Conservation (phyloP, 2,888 invertebrate species). For the Timandra comae region DNA sequence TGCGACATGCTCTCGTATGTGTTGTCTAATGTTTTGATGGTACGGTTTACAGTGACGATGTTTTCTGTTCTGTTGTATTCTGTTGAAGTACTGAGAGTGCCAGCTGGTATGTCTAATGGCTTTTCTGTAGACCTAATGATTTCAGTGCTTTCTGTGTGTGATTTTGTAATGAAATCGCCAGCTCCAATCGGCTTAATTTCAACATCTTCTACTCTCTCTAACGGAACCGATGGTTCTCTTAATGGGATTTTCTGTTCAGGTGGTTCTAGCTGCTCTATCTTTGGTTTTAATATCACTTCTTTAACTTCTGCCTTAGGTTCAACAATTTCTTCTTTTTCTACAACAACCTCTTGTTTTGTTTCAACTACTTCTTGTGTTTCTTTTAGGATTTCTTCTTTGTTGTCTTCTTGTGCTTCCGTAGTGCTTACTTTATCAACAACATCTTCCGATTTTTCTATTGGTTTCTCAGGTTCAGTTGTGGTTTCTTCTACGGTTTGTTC, state of each 20-base stretch:
- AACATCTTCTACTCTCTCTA: constrained; percentile 65
- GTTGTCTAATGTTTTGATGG: constrained; percentile 60
- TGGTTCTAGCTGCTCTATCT: constrained; percentile 19
- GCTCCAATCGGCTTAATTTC: constrained; percentile 68
- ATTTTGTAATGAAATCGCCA: constrained; percentile 52
- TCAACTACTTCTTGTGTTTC: constrained; percentile 16
- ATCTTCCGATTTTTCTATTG: constrained; percentile 12
- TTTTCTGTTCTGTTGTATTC: constrained; percentile 66
- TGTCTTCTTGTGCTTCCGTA: constrained; percentile 15
- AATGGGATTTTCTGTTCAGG: constrained; percentile 39
- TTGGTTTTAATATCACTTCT: constrained; percentile 19
- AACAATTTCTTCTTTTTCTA: constrained; percentile 19
- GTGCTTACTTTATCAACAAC: constrained; percentile 19
- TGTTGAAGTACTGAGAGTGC: constrained; percentile 23
- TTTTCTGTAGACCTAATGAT: constrained; percentile 51
- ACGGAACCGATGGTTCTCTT: constrained; percentile 59
- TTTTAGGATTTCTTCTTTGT: constrained; percentile 9
- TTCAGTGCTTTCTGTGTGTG: constrained; percentile 59
- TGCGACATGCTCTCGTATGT: constrained; percentile 55
- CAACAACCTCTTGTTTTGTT: constrained; percentile 20
- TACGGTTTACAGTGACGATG: constrained; percentile 63
- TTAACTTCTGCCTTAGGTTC: constrained; percentile 21
- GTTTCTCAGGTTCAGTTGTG: constrained; percentile 10
- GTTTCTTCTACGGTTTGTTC: constrained; percentile 10
- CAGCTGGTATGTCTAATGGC: constrained; percentile 32